phyloP scores from a whole-genome alignment of 2,797 vertebrate species.

The Acomys russatus region DNA sequence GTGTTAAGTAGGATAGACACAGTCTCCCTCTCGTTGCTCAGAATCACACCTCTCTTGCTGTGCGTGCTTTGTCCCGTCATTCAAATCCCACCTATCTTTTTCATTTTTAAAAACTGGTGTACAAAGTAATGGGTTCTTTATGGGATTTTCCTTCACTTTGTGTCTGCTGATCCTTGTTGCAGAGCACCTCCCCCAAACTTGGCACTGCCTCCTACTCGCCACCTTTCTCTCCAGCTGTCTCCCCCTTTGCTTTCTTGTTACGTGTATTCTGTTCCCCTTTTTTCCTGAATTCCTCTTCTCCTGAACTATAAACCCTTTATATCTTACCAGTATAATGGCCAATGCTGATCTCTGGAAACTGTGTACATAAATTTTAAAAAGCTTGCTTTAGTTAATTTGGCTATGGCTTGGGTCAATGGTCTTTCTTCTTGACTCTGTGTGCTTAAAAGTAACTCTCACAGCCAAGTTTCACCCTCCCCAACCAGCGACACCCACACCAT shows the following conservation, averaged over 20 bases:
- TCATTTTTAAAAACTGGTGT: not conserved
- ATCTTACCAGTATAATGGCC: not conserved
- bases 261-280: not conserved
- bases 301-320: not conserved
- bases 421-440: not conserved
- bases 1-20: no score
- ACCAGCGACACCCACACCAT: not conserved
- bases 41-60: not conserved
- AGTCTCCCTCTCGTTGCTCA: not conserved
- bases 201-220: no score
- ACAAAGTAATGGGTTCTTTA: not conserved
- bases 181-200: not conserved
- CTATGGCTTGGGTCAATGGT: not conserved
- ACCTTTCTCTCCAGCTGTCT: not conserved
- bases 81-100: not conserved
- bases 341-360: not conserved
- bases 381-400: not conserved
- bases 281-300: not conserved
- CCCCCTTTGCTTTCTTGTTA: not conserved
- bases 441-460: not conserved
- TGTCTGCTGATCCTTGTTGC: not conserved
- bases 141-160: not conserved
- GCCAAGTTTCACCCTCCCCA: not conserved
- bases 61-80: not conserved
- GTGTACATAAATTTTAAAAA: not conserved